Conservation (phyloP, 2,888 invertebrate species). For the Elegia similella region DNA sequence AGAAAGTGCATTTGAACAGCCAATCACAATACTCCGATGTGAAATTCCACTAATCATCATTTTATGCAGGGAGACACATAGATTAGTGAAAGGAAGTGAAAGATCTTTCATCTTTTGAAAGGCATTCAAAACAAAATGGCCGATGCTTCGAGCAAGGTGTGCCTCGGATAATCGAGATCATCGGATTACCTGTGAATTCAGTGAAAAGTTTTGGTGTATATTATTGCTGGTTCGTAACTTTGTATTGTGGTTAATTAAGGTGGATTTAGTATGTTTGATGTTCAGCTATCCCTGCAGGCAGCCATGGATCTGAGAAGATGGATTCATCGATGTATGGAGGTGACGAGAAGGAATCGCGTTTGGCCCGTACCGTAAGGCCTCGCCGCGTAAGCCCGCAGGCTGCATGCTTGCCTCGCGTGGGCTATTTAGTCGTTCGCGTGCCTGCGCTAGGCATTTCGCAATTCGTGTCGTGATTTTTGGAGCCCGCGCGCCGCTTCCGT, state of each 20-base stretch:
- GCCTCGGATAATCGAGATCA: constrained; percentile 65
- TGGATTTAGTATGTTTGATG: constrained; percentile 73
- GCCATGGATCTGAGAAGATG: constrained; percentile 35
- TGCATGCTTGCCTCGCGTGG: constrained; percentile 71
- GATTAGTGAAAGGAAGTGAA: constrained; percentile 4
- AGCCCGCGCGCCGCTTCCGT: constrained; percentile 62
- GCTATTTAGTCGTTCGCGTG: constrained; percentile 56
- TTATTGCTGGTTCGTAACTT: constrained; percentile 78
- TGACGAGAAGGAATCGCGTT: constrained; percentile 47
- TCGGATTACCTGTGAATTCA: constrained; percentile 67
- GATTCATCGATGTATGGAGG: constrained; percentile 25
- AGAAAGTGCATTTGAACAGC: background rate
- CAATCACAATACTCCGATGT: background rate
- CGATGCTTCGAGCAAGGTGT: constrained; percentile 72
- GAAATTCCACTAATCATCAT: background rate
- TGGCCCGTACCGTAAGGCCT: constrained; percentile 66
- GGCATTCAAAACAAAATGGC: constrained; percentile 68
- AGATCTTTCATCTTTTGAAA: constrained; percentile 16
- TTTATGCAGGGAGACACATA: background rate
- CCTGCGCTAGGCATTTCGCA: constrained; percentile 17
- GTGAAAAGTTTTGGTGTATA: constrained; percentile 77
- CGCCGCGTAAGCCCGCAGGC: constrained; percentile 73
- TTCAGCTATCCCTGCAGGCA: constrained; percentile 49
- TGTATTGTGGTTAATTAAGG: constrained; percentile 78
- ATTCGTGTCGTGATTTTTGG: constrained; percentile 18